Evolutionary conservation across 2,888 invertebrate genomes (phyloP), one percentile per base, ranked within the genome.

Genomic region (Axea sp.): DNA sequence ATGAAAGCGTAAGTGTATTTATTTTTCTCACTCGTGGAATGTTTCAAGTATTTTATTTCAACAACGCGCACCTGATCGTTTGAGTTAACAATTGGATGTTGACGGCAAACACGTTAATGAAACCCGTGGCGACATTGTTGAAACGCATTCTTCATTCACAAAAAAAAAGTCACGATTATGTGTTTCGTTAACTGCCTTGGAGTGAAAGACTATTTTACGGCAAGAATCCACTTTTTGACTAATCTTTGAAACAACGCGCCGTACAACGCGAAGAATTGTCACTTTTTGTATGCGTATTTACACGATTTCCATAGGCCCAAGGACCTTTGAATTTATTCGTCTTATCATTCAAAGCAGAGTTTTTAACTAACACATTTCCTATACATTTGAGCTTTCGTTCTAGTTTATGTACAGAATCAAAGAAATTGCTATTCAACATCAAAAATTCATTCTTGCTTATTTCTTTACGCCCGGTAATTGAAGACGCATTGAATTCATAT

Each of bases 1-100:
- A 57, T 51, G 31, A 64, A 64, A 71, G 43, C 57, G 41, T 64
- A 71, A 64, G 57, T 57, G 53, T 43, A 26, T 71, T 31, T 14
- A 22, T 24, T 51, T 17, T 15, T 31, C 33, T 53, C 39, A 53
- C 41, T 33, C 43, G 47, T 64, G 64, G 72, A 72, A 72, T 72
- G 64, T 72, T 51, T 57, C 15, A 43, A 72, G 64, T 72, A 64
- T 31, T 31, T 35, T 28, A 45, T 43, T 64, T 28, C 51, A 59
- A 43, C 57, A 72, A 28, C 51, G 39, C 26, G 35, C 33, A 14
- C 26, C 15, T 49, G 15, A 24, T 9, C 30, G 24, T 39, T 55
- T 30, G 24, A 37, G 24, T 55, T 49, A 47, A 57, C 37, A 49
- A 39, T 43, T 39, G 28, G n/a, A 30, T 15, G 31, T 39, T 39